These are phyloP conservation scores for Stercorarius parasiticus DNA, from an alignment of 2,113 vertebrate genomes.

Conservation along the genomic window DNA sequence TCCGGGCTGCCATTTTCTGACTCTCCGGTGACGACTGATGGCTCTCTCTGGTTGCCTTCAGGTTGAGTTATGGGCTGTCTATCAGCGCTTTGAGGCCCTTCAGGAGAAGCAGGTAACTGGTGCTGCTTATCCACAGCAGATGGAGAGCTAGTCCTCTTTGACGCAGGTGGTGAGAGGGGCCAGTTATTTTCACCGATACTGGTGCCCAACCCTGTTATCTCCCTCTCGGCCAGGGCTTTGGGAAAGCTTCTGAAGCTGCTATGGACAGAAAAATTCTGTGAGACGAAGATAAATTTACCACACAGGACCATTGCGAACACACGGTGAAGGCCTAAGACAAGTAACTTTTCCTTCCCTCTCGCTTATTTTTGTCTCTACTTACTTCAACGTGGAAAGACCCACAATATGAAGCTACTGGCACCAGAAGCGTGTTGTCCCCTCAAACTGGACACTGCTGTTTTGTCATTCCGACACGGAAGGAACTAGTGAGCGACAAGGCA, in stretches of 20 bases:
- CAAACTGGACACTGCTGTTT: neutral
- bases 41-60: neutral
- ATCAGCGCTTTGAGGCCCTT: neutral
- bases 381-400: neutral
- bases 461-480: neutral
- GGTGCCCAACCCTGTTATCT: neutral
- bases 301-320: neutral
- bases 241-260: constrained; percentile 53
- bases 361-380: neutral
- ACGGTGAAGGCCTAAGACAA: neutral
- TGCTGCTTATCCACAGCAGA: neutral
- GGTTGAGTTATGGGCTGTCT: neutral
- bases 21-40: neutral
- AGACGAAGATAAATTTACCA: neutral
- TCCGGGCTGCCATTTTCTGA: neutral
- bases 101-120: neutral
- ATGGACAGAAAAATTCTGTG: constrained; percentile 13
- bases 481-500: neutral
- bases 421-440: neutral
- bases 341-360: neutral
- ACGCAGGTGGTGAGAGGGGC: neutral
- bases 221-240: neutral
- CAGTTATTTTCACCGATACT: neutral
- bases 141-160: neutral
- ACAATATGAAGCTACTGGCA: neutral